Conservation (phyloP, 1,140 invertebrate species). For the Megalonaias nervosa region DNA sequence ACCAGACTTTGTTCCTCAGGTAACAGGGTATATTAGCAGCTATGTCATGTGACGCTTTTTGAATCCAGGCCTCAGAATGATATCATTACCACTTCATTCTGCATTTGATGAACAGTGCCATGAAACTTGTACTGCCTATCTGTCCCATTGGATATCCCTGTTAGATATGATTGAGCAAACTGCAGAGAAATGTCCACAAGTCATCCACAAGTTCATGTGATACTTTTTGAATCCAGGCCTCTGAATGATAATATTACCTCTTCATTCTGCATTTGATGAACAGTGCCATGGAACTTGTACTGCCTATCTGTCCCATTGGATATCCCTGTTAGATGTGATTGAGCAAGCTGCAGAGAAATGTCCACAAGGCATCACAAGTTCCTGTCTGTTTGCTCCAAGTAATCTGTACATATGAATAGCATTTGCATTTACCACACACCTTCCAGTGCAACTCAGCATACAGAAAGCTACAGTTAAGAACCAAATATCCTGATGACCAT, state of each 20-base stretch:
- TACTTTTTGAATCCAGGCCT: no score
- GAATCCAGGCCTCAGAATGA: conserved; percentile 31
- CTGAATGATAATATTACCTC: conserved; percentile 33
- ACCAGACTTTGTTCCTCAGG: conserved; percentile 28
- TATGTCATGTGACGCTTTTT: conserved; percentile 26
- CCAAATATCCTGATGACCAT: conserved; percentile 37
- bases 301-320: conserved; percentile 34
- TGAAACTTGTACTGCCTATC: conserved; percentile 21
- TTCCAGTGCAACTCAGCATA: conserved; percentile 36
- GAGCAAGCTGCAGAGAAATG: conserved; percentile 16
- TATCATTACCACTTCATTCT: conserved; percentile 33
- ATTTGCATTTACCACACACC: conserved; percentile 29
- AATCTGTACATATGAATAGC: conserved; percentile 34
- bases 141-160: conserved; percentile 36
- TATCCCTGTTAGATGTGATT: conserved; percentile 35
- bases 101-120: conserved; percentile 35
- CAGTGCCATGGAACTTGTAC: conserved; percentile 16
- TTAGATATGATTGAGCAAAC: conserved; percentile 28
- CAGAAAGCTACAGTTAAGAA: conserved; percentile 26
- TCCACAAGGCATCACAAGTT: conserved; percentile 20
- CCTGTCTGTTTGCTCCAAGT: conserved; percentile 38
- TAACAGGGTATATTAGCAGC: conserved; percentile 21
- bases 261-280: conserved; percentile 39
- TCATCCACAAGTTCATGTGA: conserved; percentile 18
- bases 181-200: conserved; percentile 19